phyloP scores from a whole-genome alignment of 1,140 invertebrate species.

The Microplitis demolitor region DNA sequence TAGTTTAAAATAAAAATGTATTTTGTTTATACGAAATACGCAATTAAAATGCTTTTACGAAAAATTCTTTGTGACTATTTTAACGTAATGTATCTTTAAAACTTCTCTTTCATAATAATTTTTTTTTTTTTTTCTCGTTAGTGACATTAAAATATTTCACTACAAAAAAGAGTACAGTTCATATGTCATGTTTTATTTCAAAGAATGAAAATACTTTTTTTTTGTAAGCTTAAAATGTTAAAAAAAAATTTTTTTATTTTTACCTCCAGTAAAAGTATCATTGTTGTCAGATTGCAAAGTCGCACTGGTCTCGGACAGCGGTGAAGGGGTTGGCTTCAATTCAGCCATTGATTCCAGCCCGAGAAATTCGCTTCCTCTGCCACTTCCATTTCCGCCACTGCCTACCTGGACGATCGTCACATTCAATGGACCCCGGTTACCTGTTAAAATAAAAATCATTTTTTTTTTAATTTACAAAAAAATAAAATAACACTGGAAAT shows the following conservation, averaged over 20 bases:
- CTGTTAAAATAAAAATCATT: conserved; percentile 37
- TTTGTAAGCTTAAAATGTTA: background rate
- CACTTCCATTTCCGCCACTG: conserved; percentile 38
- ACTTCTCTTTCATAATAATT: too few relatives aligned
- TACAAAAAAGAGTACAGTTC: too few relatives aligned
- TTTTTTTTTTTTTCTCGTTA: too few relatives aligned
- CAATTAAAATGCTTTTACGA: too few relatives aligned
- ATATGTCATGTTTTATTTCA: background rate
- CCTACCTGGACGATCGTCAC: conserved; percentile 54
- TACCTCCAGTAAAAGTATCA: conserved; percentile 49
- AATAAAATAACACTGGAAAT: too few relatives aligned
- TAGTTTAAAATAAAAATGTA: too few relatives aligned
- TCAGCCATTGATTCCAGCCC: conserved; percentile 48
- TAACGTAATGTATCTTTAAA: too few relatives aligned
- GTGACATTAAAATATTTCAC: too few relatives aligned
- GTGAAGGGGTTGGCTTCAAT: conserved; percentile 48
- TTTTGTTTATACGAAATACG: too few relatives aligned
- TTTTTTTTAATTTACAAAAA: background rate
- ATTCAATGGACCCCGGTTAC: conserved; percentile 55
- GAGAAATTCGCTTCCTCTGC: conserved; percentile 46
- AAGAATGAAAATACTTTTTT: background rate
- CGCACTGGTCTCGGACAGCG: conserved; percentile 49
- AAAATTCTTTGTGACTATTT: too few relatives aligned
- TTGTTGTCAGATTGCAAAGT: conserved; percentile 53
- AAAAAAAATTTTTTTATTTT: conserved; percentile 14